Evolutionary conservation across 2,113 vertebrate genomes (phyloP).

Genomic region (Ammodytes marinus): DNA sequence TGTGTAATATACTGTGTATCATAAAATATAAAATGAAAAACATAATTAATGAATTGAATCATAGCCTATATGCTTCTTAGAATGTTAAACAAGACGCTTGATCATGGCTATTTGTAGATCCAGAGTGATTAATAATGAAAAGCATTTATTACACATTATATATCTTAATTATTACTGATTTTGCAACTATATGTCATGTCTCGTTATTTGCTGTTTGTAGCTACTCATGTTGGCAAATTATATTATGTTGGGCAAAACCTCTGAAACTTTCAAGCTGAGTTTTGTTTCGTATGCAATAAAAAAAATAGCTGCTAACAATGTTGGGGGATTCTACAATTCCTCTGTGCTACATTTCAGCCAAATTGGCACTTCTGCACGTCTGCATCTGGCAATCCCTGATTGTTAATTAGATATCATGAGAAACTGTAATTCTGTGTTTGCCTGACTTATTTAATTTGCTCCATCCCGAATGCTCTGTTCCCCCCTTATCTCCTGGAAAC

Average conservation of each 20-base stretch:
- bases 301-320: conserved; percentile 24
- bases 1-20: neutral
- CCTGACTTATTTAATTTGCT: conserved; percentile 74
- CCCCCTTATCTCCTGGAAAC: conserved; percentile 79
- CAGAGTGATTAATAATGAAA: neutral
- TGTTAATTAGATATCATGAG: conserved; percentile 79
- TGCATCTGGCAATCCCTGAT: conserved; percentile 67
- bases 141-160: neutral
- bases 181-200: neutral
- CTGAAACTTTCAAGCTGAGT: neutral
- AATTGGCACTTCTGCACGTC: conserved; percentile 48
- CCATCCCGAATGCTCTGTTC: conserved; percentile 66
- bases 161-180: neutral
- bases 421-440: conserved; percentile 68
- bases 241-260: neutral
- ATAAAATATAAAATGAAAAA: too few species aligned
- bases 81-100: too few species aligned
- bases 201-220: neutral
- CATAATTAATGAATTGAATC: too few species aligned
- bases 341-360: conserved; percentile 43
- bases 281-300: neutral
- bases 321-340: conserved; percentile 19
- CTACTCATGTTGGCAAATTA: neutral
- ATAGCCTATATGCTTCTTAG: too few species aligned
- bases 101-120: neutral